Percentiles rank a stretch among this genome's conserved stretches.
Evolutionary conservation across 2,797 vertebrate genomes (phyloP).

Genomic region (Chelon labrosus): DNA sequence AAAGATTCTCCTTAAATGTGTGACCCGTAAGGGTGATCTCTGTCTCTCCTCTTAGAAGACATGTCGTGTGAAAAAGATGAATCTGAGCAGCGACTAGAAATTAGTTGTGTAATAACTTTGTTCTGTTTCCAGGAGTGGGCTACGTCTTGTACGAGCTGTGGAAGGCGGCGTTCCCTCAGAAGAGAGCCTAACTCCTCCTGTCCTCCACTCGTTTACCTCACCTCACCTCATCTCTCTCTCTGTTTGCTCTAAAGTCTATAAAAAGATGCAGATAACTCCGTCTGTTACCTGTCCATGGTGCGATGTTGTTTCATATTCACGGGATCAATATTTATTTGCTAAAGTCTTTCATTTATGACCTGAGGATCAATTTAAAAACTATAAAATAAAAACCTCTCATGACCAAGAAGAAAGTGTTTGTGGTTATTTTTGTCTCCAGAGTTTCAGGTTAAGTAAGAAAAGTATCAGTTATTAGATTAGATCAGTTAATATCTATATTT

Average conservation of each 20-base stretch:
- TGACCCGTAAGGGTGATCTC: no score
- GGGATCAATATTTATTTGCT: conserved; percentile 90
- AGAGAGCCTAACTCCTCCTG: conserved; percentile 79
- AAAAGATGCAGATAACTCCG: conserved; percentile 5
- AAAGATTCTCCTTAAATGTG: no score
- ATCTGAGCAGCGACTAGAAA: no score
- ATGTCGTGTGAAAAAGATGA: no score
- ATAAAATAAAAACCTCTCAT: conserved; percentile 70
- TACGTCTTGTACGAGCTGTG: conserved; percentile 86
- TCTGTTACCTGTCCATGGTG: conserved; percentile 71
- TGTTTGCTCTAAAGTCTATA: conserved; percentile 55
- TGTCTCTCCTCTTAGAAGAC: no score
- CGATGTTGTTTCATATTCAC: conserved; percentile 75
- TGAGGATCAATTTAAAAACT: conserved; percentile 86
- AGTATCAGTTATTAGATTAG: no score
- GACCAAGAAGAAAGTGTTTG: conserved; percentile 13
- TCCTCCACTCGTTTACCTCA: not conserved
- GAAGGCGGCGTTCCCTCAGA: conserved; percentile 86
- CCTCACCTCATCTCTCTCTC: no score
- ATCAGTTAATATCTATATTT: no score
- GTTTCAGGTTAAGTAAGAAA: no score
- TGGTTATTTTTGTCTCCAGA: not conserved
- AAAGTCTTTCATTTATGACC: conserved; percentile 70
- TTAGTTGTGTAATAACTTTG: no score
- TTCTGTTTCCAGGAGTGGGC: conserved; percentile 79